These are phyloP conservation scores for Periophthalmus magnuspinnatus DNA, from an alignment of 2,797 vertebrate genomes.

Conservation along the genomic window DNA sequence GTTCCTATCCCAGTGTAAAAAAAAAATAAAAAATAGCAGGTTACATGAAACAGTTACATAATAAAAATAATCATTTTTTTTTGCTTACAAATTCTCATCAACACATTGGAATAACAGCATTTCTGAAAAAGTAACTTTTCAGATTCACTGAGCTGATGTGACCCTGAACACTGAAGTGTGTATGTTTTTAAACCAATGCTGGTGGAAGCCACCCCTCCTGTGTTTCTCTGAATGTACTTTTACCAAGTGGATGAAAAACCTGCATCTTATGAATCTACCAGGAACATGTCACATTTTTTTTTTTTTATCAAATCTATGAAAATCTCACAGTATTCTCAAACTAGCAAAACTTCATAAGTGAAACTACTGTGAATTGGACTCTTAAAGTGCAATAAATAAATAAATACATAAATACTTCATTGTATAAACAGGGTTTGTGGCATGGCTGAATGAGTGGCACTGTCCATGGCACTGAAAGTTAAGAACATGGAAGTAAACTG, in stretches of 20 bases:
- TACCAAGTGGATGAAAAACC: not conserved
- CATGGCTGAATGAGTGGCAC: not conserved
- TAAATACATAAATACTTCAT: too few species aligned
- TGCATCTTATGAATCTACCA: not conserved
- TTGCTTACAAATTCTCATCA: not conserved
- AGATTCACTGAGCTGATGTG: not conserved
- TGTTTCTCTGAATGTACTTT: not conserved
- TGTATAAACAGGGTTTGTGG: not conserved
- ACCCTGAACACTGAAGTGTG: constrained; percentile 1
- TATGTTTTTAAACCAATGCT: not conserved
- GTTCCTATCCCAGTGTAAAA: too few species aligned
- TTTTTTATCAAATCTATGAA: not conserved
- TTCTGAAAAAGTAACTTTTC: not conserved
- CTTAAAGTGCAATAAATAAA: too few species aligned
- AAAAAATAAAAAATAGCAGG: too few species aligned
- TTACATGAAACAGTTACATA: too few species aligned
- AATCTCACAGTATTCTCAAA: not conserved
- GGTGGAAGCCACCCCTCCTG: not conserved
- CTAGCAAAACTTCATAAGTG: not conserved
- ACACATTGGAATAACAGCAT: not conserved
- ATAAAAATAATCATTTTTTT: too few species aligned
- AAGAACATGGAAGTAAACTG: not conserved
- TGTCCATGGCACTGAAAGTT: constrained; percentile 5
- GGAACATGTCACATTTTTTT: not conserved
- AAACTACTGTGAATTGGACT: not conserved